Conservation (phyloP, 1,140 invertebrate species). For the Telenomus remus region DNA sequence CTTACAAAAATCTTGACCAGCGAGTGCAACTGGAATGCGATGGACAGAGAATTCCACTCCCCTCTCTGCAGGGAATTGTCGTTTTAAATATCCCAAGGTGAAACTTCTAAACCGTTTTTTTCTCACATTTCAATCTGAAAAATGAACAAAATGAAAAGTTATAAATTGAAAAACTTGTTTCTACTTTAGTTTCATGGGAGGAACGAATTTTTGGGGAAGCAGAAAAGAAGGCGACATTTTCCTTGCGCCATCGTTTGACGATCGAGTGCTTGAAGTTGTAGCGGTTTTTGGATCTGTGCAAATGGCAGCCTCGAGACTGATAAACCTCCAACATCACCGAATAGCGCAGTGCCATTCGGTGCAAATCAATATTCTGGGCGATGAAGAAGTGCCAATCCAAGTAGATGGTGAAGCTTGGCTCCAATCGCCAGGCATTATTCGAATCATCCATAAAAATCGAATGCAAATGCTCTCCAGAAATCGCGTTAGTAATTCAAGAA, state of each 20-base stretch:
- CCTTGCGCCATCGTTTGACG: constrained; percentile 92
- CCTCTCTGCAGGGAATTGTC: constrained; percentile 96
- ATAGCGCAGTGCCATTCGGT: constrained; percentile 97
- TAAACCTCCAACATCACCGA: constrained; percentile 96
- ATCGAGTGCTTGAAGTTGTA: constrained; percentile 95
- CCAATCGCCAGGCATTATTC: constrained; percentile 96
- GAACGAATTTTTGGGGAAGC: constrained; percentile 98
- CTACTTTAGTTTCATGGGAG: constrained; percentile 94
- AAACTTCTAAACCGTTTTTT: constrained; percentile 14
- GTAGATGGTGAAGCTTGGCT: constrained; percentile 99
- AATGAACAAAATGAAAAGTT: too few species aligned
- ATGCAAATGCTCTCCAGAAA: constrained; percentile 97
- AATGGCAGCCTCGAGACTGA: constrained; percentile 95
- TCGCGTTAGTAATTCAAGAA: constrained; percentile 76
- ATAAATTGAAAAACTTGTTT: too few species aligned
- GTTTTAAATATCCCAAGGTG: constrained; percentile 96
- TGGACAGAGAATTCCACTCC: constrained; percentile 91
- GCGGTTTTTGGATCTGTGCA: constrained; percentile 97
- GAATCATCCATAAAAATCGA: constrained; percentile 96
- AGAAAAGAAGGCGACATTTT: constrained; percentile 92
- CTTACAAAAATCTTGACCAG: constrained; percentile 97
- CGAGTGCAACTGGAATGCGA: constrained; percentile 95
- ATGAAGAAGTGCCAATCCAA: constrained; percentile 92
- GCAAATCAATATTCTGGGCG: constrained; percentile 94
- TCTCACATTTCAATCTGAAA: too few species aligned